Evolutionary conservation across 2,888 invertebrate species (phyloP), one percentile per base, ranked within the genome.

Genomic region (Leptinotarsa juncta): DNA sequence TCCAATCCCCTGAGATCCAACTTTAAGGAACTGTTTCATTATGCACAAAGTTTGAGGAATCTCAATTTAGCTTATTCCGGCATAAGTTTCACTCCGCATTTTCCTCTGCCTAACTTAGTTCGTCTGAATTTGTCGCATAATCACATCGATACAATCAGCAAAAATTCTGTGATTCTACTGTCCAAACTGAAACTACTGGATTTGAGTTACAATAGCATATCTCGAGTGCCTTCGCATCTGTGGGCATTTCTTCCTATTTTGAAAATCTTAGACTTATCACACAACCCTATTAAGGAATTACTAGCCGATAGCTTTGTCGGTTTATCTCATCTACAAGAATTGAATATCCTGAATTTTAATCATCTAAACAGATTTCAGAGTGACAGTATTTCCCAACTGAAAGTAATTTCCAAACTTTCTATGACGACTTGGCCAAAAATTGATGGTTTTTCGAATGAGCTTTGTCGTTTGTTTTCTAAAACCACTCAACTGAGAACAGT

Each of bases 1-100:
- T 92, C 91, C 80, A 96, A 96, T 89, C 91, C 92, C 55, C 89
- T 96, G 78, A 93, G 95, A 82, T 95, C 96, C 77, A 95, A 95
- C 89, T 93, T 95, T 85, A 95, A 95, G 85, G 96, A 96, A 88
- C 90, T 96, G 68, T 95, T 96, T 85, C 94, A 96, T 85, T 95
- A 96, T 88, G 92, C 96, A 68, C 95, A 95, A 72, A 93, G 94
- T 84, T 90, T 97, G 79, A 92, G 94, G 85, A 91, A 93, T 85
- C 90, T 97, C 81, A 94, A 92, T 85, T 89, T 97, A 83, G 93
- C 94, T 72, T 92, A 92, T 86, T 93, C 94, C 87, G 94, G 94
- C 77, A 91, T 97, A 82, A 93, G 91, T 83, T 91, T 92, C 70
- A 90, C 95, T 83, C 96, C 96, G 75, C 91, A 93, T 82, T 90